A percentile compares a stretch with the other conserved stretches of the same genome.
Evolutionary conservation across 2,797 vertebrate species (phyloP).

Genomic region (Hirundo rustica): DNA sequence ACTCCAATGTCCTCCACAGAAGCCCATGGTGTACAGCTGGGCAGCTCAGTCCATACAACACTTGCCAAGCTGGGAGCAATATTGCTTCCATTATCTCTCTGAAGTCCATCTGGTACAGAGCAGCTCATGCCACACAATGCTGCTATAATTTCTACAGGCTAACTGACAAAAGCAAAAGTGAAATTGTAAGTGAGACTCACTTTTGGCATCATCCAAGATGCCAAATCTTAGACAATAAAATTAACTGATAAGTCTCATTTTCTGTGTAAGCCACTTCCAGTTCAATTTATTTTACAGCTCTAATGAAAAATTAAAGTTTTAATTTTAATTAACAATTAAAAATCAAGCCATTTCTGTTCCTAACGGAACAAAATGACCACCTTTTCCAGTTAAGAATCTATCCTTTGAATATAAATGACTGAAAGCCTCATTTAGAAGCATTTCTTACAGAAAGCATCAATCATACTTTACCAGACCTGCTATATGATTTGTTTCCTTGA

Average conservation of each 20-base stretch:
- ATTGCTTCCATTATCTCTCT: neutral
- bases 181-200: neutral
- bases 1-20: neutral
- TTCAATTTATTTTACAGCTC: slow-evolving; percentile 14
- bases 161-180: neutral
- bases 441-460: neutral
- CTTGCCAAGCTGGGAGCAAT: slow-evolving; percentile 19
- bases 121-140: neutral
- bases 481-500: neutral
- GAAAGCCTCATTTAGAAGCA: neutral
- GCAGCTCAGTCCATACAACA: neutral
- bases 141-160: neutral
- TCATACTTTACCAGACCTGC: neutral
- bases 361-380: neutral
- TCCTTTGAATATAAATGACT: neutral
- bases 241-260: slow-evolving; percentile 13
- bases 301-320: slow-evolving; percentile 34
- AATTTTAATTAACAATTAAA: slow-evolving; percentile 26
- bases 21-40: neutral
- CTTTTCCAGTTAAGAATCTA: neutral
- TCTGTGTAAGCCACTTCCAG: neutral
- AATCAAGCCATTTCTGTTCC: neutral
- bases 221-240: slow-evolving; percentile 30
- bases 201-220: neutral
- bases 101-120: slow-evolving; percentile 34